Evolutionary conservation across 2,113 vertebrate species (phyloP).

Genomic region (Saguinus midas): DNA sequence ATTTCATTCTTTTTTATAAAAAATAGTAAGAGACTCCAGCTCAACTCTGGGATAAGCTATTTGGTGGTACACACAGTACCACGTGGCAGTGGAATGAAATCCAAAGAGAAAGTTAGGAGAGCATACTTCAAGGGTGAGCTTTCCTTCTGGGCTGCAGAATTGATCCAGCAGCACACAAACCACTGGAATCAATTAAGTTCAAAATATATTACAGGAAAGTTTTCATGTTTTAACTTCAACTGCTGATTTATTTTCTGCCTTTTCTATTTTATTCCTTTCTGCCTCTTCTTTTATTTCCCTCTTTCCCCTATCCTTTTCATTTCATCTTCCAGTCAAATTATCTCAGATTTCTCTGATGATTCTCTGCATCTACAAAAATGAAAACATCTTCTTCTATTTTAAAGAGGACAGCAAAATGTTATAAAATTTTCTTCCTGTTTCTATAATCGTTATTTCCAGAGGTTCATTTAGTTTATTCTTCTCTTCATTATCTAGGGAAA

Average conservation of each 20-base stretch:
- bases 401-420: not conserved
- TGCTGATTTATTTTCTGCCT: not conserved
- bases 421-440: not conserved
- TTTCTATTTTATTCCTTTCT: conserved; percentile 2
- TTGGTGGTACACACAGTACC: not conserved
- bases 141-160: not conserved
- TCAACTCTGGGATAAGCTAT: not conserved
- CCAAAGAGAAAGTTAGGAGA: not conserved
- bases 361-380: not conserved
- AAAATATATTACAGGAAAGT: not conserved
- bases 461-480: not conserved
- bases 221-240: not conserved
- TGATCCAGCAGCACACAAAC: not conserved
- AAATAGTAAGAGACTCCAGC: not conserved
- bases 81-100: not conserved
- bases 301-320: not conserved
- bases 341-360: not conserved
- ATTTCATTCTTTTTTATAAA: not conserved
- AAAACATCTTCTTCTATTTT: not conserved
- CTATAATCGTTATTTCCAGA: not conserved
- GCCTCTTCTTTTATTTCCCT: not conserved
- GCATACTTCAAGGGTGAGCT: not conserved
- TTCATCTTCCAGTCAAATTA: not conserved
- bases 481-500: not conserved
- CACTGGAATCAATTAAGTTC: not conserved